Evolutionary conservation across 1,140 invertebrate genomes (phyloP), one percentile per base, ranked within the genome.

Genomic region (Pissodes strobi): DNA sequence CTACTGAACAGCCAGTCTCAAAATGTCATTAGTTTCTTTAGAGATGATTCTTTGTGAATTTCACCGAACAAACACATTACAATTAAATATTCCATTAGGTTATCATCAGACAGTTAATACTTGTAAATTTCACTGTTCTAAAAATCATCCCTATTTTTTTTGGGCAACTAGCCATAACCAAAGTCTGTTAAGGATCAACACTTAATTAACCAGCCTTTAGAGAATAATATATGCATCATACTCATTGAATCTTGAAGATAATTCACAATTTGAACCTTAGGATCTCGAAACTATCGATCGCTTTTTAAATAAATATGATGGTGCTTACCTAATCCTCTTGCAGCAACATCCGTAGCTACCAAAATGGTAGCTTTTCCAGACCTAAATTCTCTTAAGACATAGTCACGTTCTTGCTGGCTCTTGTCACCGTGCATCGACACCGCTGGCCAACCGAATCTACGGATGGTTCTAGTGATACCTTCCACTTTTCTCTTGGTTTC

Each of bases 401-500:
- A 94, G 83, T 99, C 96, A 79, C 97, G 84, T 80, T 98, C 95
- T 77, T 91, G 91, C 78, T 99, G 97, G 45, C 93, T 93, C 82
- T 99, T 99, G 78, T 99, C 96, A 60, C 96, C 96, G 77, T 98
- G 96, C 86, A 98, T 98, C 79, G 92, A 90, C 72, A 95, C 88
- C 48, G 93, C 89, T 69, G 91, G 86, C 92, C 92, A 93, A 0
- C 95, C 95, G 79, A 92, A 94, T 68, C 92, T 85, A 74, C 92
- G 87, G 77, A 99, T 94, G 75, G 87, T 87, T 71, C 91, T 86
- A 8, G 93, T 93, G 9, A 99, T 88, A 69, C 93, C 91, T 82
- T 99, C 96, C 30, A 96, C 95, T 82, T 95, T 97, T 71, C 92
- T 88, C 75, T 99, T 99, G 0, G 97, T 99, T 81, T 98, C 95